Evolutionary conservation across 1,140 invertebrate species (phyloP).

Genomic region (Euwallacea fornicatus): DNA sequence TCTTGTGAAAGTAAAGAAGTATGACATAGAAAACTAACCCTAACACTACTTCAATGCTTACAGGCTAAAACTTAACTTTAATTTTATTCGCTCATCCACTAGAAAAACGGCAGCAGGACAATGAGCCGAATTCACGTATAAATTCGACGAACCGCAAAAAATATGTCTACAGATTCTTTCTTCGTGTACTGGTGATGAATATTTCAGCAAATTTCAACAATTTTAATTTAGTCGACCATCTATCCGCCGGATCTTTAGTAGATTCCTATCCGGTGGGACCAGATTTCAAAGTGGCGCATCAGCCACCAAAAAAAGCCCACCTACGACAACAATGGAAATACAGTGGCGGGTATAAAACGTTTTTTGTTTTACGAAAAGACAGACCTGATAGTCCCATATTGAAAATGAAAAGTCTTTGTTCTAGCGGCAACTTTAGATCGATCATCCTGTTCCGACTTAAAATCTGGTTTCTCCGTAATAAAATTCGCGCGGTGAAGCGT

Average conservation of each 20-base stretch:
- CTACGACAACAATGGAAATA: conserved; percentile 37
- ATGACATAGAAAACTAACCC: too few species aligned
- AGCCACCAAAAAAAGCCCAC: conserved; percentile 41
- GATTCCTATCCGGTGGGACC: conserved; percentile 40
- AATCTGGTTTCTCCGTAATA: too few species aligned
- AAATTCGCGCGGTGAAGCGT: too few species aligned
- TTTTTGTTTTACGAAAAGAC: not conserved
- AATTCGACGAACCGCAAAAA: conserved; percentile 42
- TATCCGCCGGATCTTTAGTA: conserved; percentile 38
- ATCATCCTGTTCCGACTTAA: too few species aligned
- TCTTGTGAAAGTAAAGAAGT: too few species aligned
- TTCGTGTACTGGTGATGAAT: conserved; percentile 45
- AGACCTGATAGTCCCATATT: too few species aligned
- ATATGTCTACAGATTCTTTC: conserved; percentile 42
- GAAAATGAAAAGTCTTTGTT: too few species aligned
- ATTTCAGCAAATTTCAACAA: conserved; percentile 47
- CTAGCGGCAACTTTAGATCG: too few species aligned
- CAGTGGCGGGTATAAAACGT: conserved; percentile 25
- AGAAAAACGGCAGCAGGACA: too few species aligned
- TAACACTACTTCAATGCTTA: too few species aligned
- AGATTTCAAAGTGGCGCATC: conserved; percentile 46
- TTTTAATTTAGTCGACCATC: conserved; percentile 43
- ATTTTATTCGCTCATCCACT: too few species aligned
- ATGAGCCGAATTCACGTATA: conserved; percentile 6
- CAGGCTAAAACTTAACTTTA: too few species aligned